phyloP scores from a whole-genome alignment of 1,140 invertebrate species.

The Bombus pascuorum region DNA sequence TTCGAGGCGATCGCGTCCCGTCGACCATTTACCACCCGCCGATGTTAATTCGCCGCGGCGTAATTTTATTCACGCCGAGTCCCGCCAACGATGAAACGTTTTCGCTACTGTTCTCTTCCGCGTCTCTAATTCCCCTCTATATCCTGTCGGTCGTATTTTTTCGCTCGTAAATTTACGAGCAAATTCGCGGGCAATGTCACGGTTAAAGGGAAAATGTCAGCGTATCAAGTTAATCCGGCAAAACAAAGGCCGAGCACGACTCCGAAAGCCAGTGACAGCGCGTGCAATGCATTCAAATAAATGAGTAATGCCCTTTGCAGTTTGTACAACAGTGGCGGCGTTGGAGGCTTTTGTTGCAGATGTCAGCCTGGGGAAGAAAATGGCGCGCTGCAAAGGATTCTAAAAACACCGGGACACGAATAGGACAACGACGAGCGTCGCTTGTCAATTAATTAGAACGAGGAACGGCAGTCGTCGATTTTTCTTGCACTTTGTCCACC shows the following conservation, averaged over 20 bases:
- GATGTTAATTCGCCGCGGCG: neutral
- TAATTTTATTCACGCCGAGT: neutral
- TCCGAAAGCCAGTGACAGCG: neutral
- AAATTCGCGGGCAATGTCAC: slow-evolving; percentile 31
- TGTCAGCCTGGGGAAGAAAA: slow-evolving; percentile 1
- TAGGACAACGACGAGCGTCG: neutral
- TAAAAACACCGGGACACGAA: neutral
- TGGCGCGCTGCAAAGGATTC: neutral
- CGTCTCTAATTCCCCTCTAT: too few relatives aligned
- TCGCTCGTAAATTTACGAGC: slow-evolving; percentile 2
- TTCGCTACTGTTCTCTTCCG: neutral
- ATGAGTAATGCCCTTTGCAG: slow-evolving; percentile 41
- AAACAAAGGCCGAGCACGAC: slow-evolving; percentile 20
- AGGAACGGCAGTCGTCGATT: neutral
- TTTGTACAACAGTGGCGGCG: neutral
- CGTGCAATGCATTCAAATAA: slow-evolving; percentile 40
- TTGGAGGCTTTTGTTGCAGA: slow-evolving; percentile 6
- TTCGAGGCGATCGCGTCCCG: too few relatives aligned
- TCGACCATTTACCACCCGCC: too few relatives aligned
- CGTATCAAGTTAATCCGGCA: slow-evolving; percentile 34
- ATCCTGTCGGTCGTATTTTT: slow-evolving; percentile 1
- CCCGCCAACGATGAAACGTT: neutral
- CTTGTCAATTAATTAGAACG: slow-evolving; percentile 7
- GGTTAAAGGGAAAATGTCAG: slow-evolving; percentile 19
- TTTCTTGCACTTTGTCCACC: neutral